Base-by-base conservation (phyloP, 2,888 invertebrate species). In the Nycteola revayana region DNA sequence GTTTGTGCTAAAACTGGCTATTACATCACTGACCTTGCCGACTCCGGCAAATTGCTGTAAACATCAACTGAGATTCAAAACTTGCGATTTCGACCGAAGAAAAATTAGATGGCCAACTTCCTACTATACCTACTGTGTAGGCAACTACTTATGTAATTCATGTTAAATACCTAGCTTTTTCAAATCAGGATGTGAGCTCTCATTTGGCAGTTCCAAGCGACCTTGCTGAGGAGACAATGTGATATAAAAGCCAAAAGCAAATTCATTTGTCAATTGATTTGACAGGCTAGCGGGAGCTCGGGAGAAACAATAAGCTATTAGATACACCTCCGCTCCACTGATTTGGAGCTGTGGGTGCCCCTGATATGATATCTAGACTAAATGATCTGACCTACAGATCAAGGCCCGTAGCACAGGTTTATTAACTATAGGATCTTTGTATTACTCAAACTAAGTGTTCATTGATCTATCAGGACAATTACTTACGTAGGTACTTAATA, bases 11-110 rank as follows among this genome's bases (percentile, higher is more conserved):
- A 85, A 87, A 75, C 50, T 66, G 72, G 82, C 75, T 78, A 84
- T 88, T 87, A 87, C 87, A 82, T 88, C 87, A 88, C 66, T 77
- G 81, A 69, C 87, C 87, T 87, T 83, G 86, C 53, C 32, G 30
- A 55, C 65, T 51, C 66, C 56, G 58, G 59, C 66, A 70, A 66
- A 62, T 65, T 59, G 66, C 64, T 62, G 64, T 75, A 71, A 78
- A 76, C 71, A 76, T 70, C 72, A 73, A 68, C 75, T 67, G 71
- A 73, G 70, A 75, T 75, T 78, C 62, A 46, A 53, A 62, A 60
- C 49, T 56, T 42, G 36, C 49, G 42, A 35, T 49, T 21, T 21
- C 21, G 21, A 5, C 3, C 7, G 21, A 21, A 21, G 21, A n/a
- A 21, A 21, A 21, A 21, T 48, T 41, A 29, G 39, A 41, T 40